Conservation (phyloP, 2,113 vertebrate species). For the Varanus salvator region DNA sequence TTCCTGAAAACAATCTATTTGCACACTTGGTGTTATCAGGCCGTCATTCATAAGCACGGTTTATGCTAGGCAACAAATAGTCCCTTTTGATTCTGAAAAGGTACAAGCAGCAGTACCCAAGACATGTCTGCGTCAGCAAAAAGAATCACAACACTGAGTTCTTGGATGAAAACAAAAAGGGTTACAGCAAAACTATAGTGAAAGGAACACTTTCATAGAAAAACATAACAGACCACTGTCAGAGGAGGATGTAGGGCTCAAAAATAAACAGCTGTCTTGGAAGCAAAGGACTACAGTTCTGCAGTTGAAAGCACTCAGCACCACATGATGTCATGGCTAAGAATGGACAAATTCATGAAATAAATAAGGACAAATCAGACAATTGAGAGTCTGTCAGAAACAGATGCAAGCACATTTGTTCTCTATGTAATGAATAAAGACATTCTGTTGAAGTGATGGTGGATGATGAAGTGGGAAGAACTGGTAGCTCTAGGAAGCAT, state of each 20-base stretch:
- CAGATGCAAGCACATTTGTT: conserved; percentile 8
- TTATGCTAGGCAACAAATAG: background rate
- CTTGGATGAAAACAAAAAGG: background rate
- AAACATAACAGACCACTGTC: background rate
- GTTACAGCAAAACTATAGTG: background rate
- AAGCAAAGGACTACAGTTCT: conserved; percentile 24
- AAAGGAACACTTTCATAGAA: conserved; percentile 20
- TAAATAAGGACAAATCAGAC: conserved; percentile 12
- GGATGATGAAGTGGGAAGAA: background rate
- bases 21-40: background rate
- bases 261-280: conserved; percentile 28
- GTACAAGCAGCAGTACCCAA: background rate
- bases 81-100: conserved; percentile 1
- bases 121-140: background rate
- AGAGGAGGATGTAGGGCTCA: background rate
- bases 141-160: conserved; percentile 4
- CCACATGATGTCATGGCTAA: conserved; percentile 12
- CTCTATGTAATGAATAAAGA: background rate
- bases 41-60: background rate
- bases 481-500: background rate
- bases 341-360: conserved; percentile 21
- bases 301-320: background rate
- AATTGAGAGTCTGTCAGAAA: conserved; percentile 12
- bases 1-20: background rate
- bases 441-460: background rate